phyloP scores from a whole-genome alignment of 2,888 invertebrate species.

The Andrena bucephala region DNA sequence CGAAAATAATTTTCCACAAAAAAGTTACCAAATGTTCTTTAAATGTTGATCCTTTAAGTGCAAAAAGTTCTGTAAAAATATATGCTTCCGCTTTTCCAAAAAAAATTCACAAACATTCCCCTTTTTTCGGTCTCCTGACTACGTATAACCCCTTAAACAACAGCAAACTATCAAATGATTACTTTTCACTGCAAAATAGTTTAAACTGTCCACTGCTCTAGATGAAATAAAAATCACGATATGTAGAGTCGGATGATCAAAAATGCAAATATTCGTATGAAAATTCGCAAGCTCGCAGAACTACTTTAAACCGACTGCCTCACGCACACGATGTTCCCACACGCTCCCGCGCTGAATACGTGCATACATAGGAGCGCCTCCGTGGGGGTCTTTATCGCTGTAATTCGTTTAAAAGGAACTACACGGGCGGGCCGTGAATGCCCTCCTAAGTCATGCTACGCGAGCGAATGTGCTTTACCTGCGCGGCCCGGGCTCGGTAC shows the following conservation, averaged over 20 bases:
- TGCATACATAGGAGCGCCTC: conserved; percentile 50
- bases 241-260: background rate
- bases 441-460: conserved; percentile 78
- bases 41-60: too few species aligned
- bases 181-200: background rate
- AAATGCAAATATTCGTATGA: background rate
- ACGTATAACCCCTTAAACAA: too few species aligned
- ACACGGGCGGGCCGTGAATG: conserved; percentile 71
- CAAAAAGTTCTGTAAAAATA: too few species aligned
- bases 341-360: conserved; percentile 27
- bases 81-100: too few species aligned
- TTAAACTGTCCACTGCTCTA: too few species aligned
- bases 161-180: too few species aligned
- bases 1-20: too few species aligned
- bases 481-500: conserved; percentile 43
- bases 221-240: background rate
- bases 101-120: too few species aligned
- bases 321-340: background rate
- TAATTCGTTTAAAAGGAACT: conserved; percentile 80
- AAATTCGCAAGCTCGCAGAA: background rate
- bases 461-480: conserved; percentile 72
- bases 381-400: conserved; percentile 75
- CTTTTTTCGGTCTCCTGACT: too few species aligned
- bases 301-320: background rate
- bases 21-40: too few species aligned